Percentiles rank a stretch among this genome's conserved stretches.
These are phyloP conservation scores for Taphrorychus bicolor DNA, from an alignment of 2,888 invertebrate genomes.

Conservation along the genomic window DNA sequence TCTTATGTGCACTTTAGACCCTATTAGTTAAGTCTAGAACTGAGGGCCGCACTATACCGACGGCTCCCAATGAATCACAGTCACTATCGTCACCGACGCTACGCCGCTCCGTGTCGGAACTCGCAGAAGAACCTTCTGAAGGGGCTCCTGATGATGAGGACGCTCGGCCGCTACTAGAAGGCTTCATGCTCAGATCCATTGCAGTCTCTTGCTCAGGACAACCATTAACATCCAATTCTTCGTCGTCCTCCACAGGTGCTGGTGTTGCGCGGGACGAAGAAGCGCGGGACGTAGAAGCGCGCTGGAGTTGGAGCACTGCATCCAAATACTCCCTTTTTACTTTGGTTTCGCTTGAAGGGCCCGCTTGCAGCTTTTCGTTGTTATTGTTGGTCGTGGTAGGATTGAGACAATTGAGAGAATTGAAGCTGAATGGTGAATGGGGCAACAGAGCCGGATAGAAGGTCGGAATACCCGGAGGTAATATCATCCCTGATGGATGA, in stretches of 20 bases:
- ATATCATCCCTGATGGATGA: slow-evolving; percentile 65
- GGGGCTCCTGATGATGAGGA: slow-evolving; percentile 52
- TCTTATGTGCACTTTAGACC: too few species aligned
- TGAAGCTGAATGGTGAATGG: slow-evolving; percentile 29
- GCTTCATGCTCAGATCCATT: slow-evolving; percentile 81
- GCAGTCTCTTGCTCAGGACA: slow-evolving; percentile 74
- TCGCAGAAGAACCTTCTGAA: background rate
- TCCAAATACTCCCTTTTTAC: slow-evolving; percentile 79
- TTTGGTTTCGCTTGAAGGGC: slow-evolving; percentile 70
- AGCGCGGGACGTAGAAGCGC: too few species aligned
- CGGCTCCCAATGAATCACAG: background rate
- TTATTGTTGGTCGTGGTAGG: slow-evolving; percentile 44
- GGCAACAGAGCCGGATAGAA: slow-evolving; percentile 57
- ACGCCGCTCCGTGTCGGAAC: too few species aligned
- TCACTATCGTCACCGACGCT: too few species aligned
- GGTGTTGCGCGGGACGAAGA: too few species aligned
- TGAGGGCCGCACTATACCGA: background rate
- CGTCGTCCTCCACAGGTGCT: slow-evolving; percentile 51
- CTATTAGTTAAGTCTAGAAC: background rate
- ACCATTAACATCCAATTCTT: slow-evolving; percentile 54
- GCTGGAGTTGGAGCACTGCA: slow-evolving; percentile 76
- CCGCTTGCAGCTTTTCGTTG: slow-evolving; percentile 60
- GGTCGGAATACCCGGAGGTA: slow-evolving; percentile 63
- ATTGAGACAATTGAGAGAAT: slow-evolving; percentile 43
- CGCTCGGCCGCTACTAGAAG: slow-evolving; percentile 65